Percentiles rank a stretch among this genome's conserved stretches.
Evolutionary conservation across 2,113 vertebrate genomes (phyloP).

Genomic region (Noctilio leporinus): DNA sequence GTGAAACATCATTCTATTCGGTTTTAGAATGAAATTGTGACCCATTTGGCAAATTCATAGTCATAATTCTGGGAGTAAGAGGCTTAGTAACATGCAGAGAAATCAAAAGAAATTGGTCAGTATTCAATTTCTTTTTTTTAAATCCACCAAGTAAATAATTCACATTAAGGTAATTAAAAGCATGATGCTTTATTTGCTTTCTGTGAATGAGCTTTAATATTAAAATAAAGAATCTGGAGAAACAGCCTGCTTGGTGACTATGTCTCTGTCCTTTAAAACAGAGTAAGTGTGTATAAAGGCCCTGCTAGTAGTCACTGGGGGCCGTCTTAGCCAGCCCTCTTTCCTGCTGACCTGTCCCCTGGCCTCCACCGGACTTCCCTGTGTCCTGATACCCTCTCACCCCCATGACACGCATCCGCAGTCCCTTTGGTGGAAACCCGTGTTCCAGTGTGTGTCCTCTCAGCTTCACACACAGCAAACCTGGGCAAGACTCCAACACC

Average conservation of each 20-base stretch:
- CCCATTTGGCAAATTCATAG: background rate
- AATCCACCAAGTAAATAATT: background rate
- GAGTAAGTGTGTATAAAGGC: no score
- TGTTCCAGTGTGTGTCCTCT: background rate
- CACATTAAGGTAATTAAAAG: background rate
- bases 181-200: background rate
- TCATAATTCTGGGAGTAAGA: background rate
- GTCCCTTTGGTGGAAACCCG: background rate
- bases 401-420: background rate
- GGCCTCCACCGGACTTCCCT: background rate
- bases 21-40: background rate
- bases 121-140: background rate
- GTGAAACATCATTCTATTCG: background rate
- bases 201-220: background rate
- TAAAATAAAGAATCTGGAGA: background rate
- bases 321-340: no score
- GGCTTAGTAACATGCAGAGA: background rate
- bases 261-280: background rate
- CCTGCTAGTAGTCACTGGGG: background rate
- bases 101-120: background rate
- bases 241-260: background rate
- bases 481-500: background rate
- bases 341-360: background rate
- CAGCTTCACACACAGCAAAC: background rate
- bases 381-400: background rate